A percentile compares a stretch with the other conserved stretches of the same genome.
Conservation (phyloP, 2,113 vertebrate genomes). For the Fulica atra region DNA sequence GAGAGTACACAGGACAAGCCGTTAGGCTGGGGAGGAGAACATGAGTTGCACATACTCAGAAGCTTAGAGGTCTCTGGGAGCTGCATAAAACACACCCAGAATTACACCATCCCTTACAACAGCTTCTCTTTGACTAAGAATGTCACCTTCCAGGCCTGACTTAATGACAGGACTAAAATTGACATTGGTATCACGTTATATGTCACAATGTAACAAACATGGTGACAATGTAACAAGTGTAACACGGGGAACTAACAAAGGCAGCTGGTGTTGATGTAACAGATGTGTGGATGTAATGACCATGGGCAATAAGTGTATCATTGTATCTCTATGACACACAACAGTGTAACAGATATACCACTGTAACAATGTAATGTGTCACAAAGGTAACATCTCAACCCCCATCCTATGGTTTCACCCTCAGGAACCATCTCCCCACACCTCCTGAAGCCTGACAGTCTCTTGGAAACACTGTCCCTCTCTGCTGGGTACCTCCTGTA, state of each 20-base stretch:
- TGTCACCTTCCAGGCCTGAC: fast-evolving
- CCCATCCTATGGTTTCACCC: background rate
- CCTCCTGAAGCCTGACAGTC: background rate
- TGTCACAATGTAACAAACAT: no score
- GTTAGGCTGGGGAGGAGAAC: background rate
- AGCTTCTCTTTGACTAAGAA: background rate
- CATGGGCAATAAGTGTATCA: no score
- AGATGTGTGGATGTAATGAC: no score
- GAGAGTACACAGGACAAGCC: background rate
- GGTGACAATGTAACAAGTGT: no score
- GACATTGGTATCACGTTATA: no score
- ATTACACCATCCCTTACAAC: background rate
- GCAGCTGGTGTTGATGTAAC: no score
- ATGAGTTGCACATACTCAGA: fast-evolving
- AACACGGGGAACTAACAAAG: no score
- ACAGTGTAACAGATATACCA: no score
- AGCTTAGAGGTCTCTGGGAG: fast-evolving
- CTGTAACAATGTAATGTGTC: no score
- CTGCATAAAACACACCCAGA: fast-evolving
- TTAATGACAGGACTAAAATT: background rate
- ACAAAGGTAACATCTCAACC: no score
- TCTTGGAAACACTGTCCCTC: background rate
- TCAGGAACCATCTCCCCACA: background rate
- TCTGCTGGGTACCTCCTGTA: background rate
- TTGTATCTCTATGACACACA: no score